Conservation (phyloP, 2,797 vertebrate species). For the Sebastes dallii region DNA sequence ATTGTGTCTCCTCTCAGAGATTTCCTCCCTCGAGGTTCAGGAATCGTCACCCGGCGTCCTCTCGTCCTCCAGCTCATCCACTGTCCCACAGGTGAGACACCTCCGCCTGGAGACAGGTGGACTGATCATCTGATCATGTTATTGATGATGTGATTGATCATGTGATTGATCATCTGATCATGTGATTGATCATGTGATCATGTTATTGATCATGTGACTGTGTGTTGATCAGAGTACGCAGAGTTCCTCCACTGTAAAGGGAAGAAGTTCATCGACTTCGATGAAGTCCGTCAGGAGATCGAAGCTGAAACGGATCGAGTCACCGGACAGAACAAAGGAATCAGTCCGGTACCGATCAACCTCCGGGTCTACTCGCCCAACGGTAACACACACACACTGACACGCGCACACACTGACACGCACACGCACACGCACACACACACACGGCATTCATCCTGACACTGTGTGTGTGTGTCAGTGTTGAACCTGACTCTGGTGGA, state of each 20-base stretch:
- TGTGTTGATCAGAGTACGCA: conserved; percentile 83
- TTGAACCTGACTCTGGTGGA: conserved; percentile 94
- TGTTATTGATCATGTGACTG: not conserved
- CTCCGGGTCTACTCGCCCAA: conserved; percentile 93
- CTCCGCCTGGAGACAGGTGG: not conserved
- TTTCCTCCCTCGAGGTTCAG: conserved; percentile 96
- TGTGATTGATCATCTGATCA: not conserved
- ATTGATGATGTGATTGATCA: not conserved
- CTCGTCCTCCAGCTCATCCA: conserved; percentile 95
- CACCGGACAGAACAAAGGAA: conserved; percentile 95
- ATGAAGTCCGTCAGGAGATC: conserved; percentile 94
- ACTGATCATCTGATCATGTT: too few species aligned
- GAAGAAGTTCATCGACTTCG: conserved; percentile 94
- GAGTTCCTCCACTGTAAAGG: conserved; percentile 97
- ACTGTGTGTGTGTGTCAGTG: conserved; percentile 73
- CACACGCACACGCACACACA: conserved; percentile 2
- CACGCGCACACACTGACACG: not conserved
- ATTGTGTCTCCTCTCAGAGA: conserved; percentile 79
- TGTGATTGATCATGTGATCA: not conserved
- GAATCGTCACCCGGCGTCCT: conserved; percentile 94
- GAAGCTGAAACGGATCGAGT: conserved; percentile 92
- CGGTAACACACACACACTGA: conserved; percentile 71
- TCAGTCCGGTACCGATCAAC: conserved; percentile 95
- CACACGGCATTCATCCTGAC: not conserved
- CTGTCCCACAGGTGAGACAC: conserved; percentile 85